Conservation (phyloP, 1,140 invertebrate species). For the Heliothis virescens region DNA sequence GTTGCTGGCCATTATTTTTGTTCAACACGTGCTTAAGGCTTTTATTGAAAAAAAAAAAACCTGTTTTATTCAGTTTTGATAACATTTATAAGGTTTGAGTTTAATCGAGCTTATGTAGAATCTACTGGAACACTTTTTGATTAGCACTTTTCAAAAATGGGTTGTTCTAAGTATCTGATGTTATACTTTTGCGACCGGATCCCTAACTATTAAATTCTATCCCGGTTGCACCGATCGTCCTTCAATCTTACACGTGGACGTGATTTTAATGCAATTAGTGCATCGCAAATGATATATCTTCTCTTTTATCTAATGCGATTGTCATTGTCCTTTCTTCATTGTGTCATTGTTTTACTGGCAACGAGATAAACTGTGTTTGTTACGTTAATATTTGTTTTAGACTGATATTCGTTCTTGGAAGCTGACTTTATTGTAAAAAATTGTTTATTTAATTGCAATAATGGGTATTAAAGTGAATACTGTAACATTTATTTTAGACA, state of each 20-base stretch:
- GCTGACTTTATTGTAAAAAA: not conserved
- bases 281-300: not conserved
- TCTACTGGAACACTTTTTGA: too few species aligned
- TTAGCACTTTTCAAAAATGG: too few species aligned
- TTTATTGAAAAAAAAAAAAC: too few species aligned
- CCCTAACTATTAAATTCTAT: too few species aligned
- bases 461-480: not conserved
- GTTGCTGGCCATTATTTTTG: not conserved
- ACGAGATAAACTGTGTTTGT: slow-evolving; percentile 15
- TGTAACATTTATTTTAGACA: too few species aligned
- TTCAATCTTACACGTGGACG: not conserved
- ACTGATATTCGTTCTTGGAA: not conserved
- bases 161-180: too few species aligned
- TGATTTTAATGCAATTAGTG: not conserved
- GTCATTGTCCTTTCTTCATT: slow-evolving; percentile 19
- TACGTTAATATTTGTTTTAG: not conserved
- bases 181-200: too few species aligned
- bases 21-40: not conserved
- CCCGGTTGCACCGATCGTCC: too few species aligned
- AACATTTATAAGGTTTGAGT: too few species aligned
- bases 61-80: too few species aligned
- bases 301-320: not conserved
- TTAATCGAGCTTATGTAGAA: too few species aligned
- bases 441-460: not conserved
- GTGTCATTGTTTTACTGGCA: slow-evolving; percentile 11